Percentiles rank a stretch among this genome's conserved stretches.
These are phyloP conservation scores for Tetropium fuscum DNA, from an alignment of 2,888 invertebrate species.

Conservation along the genomic window DNA sequence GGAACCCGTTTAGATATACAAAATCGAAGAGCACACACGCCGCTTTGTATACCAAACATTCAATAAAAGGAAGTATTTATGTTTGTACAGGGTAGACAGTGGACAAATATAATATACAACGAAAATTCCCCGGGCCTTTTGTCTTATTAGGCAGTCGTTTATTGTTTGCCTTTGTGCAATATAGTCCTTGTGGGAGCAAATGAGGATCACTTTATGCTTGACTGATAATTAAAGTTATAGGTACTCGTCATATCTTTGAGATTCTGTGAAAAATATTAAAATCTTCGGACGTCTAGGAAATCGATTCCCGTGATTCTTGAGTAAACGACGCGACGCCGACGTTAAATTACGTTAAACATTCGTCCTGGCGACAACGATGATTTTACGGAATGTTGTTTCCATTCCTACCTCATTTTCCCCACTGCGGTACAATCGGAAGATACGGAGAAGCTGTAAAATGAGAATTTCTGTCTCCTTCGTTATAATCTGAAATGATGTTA, in stretches of 20 bases:
- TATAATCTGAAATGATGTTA: background rate
- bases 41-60: background rate
- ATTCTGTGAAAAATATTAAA: too few relatives aligned
- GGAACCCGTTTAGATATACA: too few relatives aligned
- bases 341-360: too few relatives aligned
- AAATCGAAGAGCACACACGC: too few relatives aligned
- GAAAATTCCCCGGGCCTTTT: conserved; percentile 3
- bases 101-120: conserved; percentile 4
- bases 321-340: too few relatives aligned
- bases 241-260: too few relatives aligned
- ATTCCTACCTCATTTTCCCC: background rate
- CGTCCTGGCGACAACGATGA: too few relatives aligned
- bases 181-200: background rate
- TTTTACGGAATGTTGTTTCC: too few relatives aligned
- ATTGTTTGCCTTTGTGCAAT: background rate
- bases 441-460: background rate
- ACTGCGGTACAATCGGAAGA: background rate
- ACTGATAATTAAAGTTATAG: too few relatives aligned
- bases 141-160: background rate
- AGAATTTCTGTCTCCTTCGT: conserved; percentile 1
- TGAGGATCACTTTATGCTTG: too few relatives aligned
- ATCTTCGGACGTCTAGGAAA: too few relatives aligned
- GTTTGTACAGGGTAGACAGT: conserved; percentile 8
- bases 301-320: too few relatives aligned
- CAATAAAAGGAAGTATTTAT: background rate